Base-by-base conservation (phyloP, 1,140 invertebrate species). In the Nephotettix cincticeps region DNA sequence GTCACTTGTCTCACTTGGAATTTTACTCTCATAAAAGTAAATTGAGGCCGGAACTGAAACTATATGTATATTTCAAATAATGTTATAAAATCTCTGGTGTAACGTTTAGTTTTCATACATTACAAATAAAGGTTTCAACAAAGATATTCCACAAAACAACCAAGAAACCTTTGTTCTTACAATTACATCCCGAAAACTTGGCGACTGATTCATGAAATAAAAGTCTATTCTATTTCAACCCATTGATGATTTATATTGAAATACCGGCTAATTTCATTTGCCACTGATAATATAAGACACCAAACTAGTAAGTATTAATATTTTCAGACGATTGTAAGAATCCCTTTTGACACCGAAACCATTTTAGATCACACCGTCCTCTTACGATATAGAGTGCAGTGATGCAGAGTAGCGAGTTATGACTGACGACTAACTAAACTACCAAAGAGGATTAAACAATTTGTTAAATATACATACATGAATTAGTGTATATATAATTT, bases 351-450 rank as follows among this genome's bases (percentile, higher is more conserved):
- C 47, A 51, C 47, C 47, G 47, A 3, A 51, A 51, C 47, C 47
- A 51, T 51, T n/a, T 51, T 51, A 51, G 21, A 51, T 51, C 14
- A 17, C 47, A 51, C 47, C 47, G 47, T 51, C n/a, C 47, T n/a
- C 47, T 36, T 36, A 36, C 32, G 32, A 36, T 36, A 36, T 36
- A 36, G 32, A 6, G 32, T 36, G 32, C 32, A 36, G 32, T 36
- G 32, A 14, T 36, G 32, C 32, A 36, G 32, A 36, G 32, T 36
- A 36, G 14, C 32, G 32, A 36, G 32, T 36, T 36, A n/a, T n/a
- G 32, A 36, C 32, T 36, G 32, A 36, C 32, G 32, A 36, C 32
- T 36, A n/a, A n/a, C n/a, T n/a, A n/a, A n/a, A n/a, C n/a, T n/a
- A n/a, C n/a, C n/a, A n/a, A n/a, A n/a, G n/a, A n/a, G n/a, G n/a